phyloP scores from a whole-genome alignment of 2,113 vertebrate genomes.

The Rhagologus leucostigma region DNA sequence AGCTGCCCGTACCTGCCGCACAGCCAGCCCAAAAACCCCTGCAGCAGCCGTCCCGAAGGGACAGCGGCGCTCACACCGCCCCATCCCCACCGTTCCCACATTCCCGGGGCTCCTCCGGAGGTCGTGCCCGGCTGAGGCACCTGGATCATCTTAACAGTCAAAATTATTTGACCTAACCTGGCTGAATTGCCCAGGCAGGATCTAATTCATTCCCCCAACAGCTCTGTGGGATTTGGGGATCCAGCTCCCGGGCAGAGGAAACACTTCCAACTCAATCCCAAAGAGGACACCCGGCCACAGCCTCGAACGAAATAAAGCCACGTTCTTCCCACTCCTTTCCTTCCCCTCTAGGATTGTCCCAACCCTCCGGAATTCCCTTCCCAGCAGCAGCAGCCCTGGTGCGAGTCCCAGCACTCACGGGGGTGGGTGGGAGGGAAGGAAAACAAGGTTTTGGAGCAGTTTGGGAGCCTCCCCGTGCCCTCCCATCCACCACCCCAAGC shows the following conservation, averaged over 20 bases:
- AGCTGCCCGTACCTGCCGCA: conserved; percentile 90
- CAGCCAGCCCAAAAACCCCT: too few relatives aligned
- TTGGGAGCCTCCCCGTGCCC: not conserved
- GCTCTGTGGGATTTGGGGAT: not conserved
- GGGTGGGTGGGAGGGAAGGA: conserved; percentile 5
- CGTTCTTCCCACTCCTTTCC: not conserved
- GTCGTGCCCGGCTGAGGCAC: rapidly evolving
- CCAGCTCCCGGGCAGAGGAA: not conserved
- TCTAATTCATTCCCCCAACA: not conserved
- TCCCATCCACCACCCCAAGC: not conserved
- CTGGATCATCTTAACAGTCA: rapidly evolving
- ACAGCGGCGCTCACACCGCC: rapidly evolving
- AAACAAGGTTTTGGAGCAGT: not conserved
- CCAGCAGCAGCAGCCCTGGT: not conserved
- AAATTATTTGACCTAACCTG: rapidly evolving
- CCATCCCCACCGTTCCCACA: rapidly evolving
- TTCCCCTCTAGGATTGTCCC: not conserved
- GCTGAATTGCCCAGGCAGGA: not conserved
- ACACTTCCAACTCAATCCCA: not conserved
- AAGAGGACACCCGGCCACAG: not conserved
- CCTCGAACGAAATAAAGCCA: not conserved
- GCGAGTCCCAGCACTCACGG: not conserved
- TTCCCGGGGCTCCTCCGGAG: rapidly evolving
- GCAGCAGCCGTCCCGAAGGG: too few relatives aligned
- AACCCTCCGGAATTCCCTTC: not conserved